Evolutionary conservation across 2,113 vertebrate species (phyloP).

Genomic region (Thalassoma bifasciatum): DNA sequence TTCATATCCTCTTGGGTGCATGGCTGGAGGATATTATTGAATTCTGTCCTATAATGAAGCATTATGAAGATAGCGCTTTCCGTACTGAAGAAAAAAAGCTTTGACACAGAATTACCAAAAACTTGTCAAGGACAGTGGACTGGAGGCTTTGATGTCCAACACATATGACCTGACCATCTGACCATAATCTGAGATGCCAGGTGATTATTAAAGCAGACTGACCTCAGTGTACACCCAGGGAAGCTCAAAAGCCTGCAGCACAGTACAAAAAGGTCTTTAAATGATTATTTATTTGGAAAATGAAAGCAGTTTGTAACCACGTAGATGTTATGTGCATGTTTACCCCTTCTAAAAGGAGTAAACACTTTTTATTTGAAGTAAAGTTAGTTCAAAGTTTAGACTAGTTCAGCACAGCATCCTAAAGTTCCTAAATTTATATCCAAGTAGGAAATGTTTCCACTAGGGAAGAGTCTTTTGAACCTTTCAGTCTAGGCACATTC

Average conservation of each 20-base stretch:
- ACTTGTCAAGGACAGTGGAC: constrained; percentile 31
- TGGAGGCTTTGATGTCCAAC: constrained; percentile 33
- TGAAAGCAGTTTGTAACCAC: background rate
- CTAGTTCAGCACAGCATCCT: background rate
- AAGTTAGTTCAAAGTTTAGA: constrained; percentile 14
- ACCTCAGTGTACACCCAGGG: constrained; percentile 18
- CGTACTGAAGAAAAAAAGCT: constrained; percentile 32
- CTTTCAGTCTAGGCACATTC: constrained; percentile 1
- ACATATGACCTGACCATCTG: constrained; percentile 23
- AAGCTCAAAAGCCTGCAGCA: background rate
- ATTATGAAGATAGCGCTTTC: constrained; percentile 35
- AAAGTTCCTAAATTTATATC: constrained; percentile 11
- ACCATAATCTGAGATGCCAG: constrained; percentile 36
- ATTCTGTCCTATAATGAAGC: constrained; percentile 35
- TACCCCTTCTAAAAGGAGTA: background rate
- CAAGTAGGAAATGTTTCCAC: constrained; percentile 33
- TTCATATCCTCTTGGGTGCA: constrained; percentile 12
- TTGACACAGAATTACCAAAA: constrained; percentile 33
- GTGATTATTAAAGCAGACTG: constrained; percentile 40
- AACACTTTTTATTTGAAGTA: constrained; percentile 17
- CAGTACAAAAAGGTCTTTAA: background rate
- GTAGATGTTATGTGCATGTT: background rate
- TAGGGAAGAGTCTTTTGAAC: constrained; percentile 31
- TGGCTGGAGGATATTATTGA: constrained; percentile 48
- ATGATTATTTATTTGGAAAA: background rate